A percentile compares a stretch with the other conserved stretches of the same genome.
phyloP scores from a whole-genome alignment of 1,140 invertebrate species.

The Argopecten irradians region DNA sequence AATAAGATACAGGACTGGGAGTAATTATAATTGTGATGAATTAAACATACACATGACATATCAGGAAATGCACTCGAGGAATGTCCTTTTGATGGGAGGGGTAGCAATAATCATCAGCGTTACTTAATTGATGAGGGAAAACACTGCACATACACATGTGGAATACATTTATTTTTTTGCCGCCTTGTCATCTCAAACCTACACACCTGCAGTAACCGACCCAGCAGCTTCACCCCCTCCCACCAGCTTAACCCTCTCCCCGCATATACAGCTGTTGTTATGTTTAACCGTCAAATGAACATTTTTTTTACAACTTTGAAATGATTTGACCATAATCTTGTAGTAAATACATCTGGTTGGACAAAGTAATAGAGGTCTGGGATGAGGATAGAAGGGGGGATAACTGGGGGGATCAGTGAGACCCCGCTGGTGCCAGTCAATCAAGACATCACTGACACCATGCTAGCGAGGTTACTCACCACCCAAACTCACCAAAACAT shows the following conservation, averaged over 20 bases:
- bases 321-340: slow-evolving; percentile 10
- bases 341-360: neutral
- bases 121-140: slow-evolving; percentile 16
- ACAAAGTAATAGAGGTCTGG: neutral
- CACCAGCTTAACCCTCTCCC: neutral
- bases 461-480: neutral
- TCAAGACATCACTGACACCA: neutral
- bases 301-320: neutral
- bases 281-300: neutral
- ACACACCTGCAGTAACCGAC: neutral
- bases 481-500: neutral
- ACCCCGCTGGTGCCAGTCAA: neutral
- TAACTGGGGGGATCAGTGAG: too few species aligned
- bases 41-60: neutral
- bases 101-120: slow-evolving; percentile 10
- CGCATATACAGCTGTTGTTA: neutral
- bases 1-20: neutral
- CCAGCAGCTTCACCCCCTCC: neutral
- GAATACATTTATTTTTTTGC: neutral
- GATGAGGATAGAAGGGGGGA: neutral
- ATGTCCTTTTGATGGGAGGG: neutral
- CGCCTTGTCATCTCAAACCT: neutral
- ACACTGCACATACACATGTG: neutral
- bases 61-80: neutral
- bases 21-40: neutral